phyloP scores from a whole-genome alignment of 2,888 invertebrate genomes.

The Yponomeuta malinellus region DNA sequence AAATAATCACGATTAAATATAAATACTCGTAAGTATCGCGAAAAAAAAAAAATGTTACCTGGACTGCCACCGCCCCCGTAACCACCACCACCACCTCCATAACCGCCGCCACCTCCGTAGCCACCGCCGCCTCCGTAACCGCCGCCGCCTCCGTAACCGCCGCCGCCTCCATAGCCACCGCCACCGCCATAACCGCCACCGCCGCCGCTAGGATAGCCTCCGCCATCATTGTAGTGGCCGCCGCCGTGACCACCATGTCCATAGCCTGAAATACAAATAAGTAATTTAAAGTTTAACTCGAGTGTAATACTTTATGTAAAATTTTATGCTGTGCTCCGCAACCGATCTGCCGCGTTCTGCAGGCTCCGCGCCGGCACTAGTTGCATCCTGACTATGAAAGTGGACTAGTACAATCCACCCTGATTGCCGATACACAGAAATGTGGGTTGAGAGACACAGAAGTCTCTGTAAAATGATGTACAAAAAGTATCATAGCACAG shows the following conservation, averaged over 20 bases:
- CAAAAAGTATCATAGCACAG: too few relatives aligned
- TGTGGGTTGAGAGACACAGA: too few relatives aligned
- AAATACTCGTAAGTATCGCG: too few relatives aligned
- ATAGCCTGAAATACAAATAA: constrained; percentile 18
- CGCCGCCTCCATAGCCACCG: constrained; percentile 21
- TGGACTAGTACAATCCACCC: too few relatives aligned
- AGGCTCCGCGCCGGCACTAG: too few relatives aligned
- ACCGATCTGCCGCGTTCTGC: too few relatives aligned
- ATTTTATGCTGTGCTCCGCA: too few relatives aligned
- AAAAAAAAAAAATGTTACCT: neutral
- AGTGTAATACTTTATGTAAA: neutral
- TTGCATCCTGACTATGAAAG: too few relatives aligned
- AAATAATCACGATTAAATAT: too few relatives aligned
- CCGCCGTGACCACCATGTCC: constrained; percentile 25
- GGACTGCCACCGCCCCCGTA: neutral
- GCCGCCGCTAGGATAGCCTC: constrained; percentile 23
- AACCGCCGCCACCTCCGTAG: neutral
- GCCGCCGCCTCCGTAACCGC: constrained; percentile 19
- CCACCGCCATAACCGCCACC: constrained; percentile 21
- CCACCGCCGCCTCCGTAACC: neutral
- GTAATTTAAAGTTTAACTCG: neutral
- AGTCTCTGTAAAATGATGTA: too few relatives aligned
- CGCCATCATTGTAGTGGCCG: constrained; percentile 24
- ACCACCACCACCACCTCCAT: neutral
- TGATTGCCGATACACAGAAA: too few relatives aligned